These are phyloP conservation scores for Heliconius hortense DNA, from an alignment of 2,888 invertebrate species.

Conservation along the genomic window DNA sequence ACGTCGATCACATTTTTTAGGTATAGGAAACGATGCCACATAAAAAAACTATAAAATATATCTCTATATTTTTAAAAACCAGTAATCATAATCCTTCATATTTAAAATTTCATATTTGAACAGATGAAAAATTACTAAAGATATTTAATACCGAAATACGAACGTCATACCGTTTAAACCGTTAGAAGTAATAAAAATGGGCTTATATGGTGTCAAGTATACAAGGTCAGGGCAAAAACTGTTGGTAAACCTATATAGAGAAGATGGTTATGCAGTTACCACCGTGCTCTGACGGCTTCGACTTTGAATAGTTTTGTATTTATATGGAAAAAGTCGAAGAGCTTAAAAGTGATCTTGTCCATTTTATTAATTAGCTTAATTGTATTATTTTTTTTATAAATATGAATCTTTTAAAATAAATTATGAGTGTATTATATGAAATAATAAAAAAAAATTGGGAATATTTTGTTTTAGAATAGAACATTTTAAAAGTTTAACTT, in stretches of 20 bases:
- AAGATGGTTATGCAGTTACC: conserved; percentile 38
- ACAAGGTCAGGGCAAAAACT: conserved; percentile 30
- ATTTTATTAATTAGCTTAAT: too few relatives aligned
- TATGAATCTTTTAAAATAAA: too few relatives aligned
- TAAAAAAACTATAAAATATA: neutral
- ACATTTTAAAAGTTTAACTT: too few relatives aligned
- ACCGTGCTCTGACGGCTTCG: conserved; percentile 40
- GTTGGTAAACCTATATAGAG: conserved; percentile 34
- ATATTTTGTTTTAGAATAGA: too few relatives aligned
- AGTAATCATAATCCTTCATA: neutral
- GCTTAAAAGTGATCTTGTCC: too few relatives aligned
- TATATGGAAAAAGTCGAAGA: too few relatives aligned
- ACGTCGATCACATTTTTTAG: too few relatives aligned
- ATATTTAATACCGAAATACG: neutral
- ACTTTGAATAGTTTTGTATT: conserved; percentile 26
- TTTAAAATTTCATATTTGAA: neutral
- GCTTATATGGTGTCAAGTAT: conserved; percentile 9
- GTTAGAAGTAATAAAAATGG: conserved; percentile 18
- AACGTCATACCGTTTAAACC: conserved; percentile 6
- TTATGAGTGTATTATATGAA: too few relatives aligned
- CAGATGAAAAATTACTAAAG: neutral
- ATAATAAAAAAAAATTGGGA: too few relatives aligned
- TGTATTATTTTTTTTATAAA: too few relatives aligned
- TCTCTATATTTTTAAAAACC: neutral
- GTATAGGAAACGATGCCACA: too few relatives aligned